Evolutionary conservation across 2,888 invertebrate genomes (phyloP), one percentile per base, ranked within the genome.

Genomic region (Apoda limacodes): DNA sequence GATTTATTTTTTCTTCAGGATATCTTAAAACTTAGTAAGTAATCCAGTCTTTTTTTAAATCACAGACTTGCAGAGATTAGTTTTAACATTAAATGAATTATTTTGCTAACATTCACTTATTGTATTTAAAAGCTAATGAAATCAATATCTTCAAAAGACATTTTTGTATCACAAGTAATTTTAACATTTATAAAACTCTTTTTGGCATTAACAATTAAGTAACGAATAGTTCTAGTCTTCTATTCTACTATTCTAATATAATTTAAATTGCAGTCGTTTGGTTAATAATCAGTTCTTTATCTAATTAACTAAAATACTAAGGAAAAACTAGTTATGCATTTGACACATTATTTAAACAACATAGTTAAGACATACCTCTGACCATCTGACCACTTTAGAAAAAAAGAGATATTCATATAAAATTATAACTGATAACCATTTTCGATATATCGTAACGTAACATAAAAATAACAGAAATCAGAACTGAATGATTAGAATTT

Each of bases 291-390:
- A n/a, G n/a, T n/a, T n/a, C n/a, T n/a, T n/a, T n/a, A n/a, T n/a
- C n/a, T n/a, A n/a, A n/a, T n/a, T n/a, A 30, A 30, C 19, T 24
- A 30, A 24, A n/a, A n/a, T n/a, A n/a, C n/a, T n/a, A n/a, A n/a
- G n/a, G n/a, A n/a, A n/a, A n/a, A n/a, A n/a, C n/a, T n/a, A n/a
- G n/a, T 23, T 30, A 30, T 24, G 30, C 30, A 30, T 30, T 30
- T 30, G 30, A 30, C 24, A 30, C 30, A 23, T 30, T 29, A 29
- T 23, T 29, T 29, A 30, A 30, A 30, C 17, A 30, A 19, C 23
- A 23, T 24, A 24, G 13, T 30, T 30, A 23, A 30, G 9, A 25
- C 7, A n/a, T n/a, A n/a, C n/a, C n/a, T n/a, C n/a, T n/a, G n/a
- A n/a, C n/a, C n/a, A n/a, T n/a, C n/a, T n/a, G n/a, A n/a, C n/a